These are phyloP conservation scores for Paragorgia papillata DNA, from an alignment of 92 coral and sea anemone species.

Conservation along the genomic window DNA sequence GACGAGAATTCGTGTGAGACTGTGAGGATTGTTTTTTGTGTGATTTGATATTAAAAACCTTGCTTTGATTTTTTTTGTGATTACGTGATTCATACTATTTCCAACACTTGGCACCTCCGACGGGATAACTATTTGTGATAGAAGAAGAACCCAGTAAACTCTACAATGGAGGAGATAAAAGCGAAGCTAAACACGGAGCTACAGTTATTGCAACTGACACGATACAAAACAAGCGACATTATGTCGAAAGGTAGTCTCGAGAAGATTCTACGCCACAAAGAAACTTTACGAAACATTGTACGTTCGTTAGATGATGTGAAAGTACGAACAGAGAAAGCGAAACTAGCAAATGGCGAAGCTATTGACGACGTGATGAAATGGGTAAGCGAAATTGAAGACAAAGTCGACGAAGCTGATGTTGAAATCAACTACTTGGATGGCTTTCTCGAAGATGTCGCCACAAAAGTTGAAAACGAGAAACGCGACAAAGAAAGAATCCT, in stretches of 20 bases:
- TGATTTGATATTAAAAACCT: too few species aligned
- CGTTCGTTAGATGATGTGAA: constrained; percentile 25
- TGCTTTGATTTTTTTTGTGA: too few species aligned
- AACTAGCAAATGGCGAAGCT: constrained; percentile 31
- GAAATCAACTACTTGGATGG: constrained; percentile 19
- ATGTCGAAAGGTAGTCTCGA: constrained; percentile 43
- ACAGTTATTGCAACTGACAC: constrained; percentile 27
- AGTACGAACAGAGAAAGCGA: constrained; percentile 40
- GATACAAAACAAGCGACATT: constrained; percentile 10
- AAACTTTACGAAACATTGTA: constrained; percentile 32
- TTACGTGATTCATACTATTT: too few species aligned
- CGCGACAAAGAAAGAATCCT: constrained; percentile 36
- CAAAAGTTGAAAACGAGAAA: constrained; percentile 39
- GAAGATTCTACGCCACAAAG: constrained; percentile 41
- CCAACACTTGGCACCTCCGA: constrained; percentile 59
- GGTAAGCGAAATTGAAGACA: constrained; percentile 42
- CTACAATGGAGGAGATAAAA: constrained; percentile 24
- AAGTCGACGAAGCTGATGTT: constrained; percentile 43
- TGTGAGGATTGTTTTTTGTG: too few species aligned
- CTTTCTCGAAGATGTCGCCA: constrained; percentile 32
- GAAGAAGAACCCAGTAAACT: too few species aligned
- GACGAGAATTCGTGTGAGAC: too few species aligned
- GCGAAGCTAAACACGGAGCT: constrained; percentile 39
- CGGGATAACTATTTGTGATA: too few species aligned
- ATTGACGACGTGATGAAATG: constrained; percentile 45